Evolutionary conservation across 2,113 vertebrate species (phyloP), one percentile per base, ranked within the genome.

Genomic region (Sialia sialis): DNA sequence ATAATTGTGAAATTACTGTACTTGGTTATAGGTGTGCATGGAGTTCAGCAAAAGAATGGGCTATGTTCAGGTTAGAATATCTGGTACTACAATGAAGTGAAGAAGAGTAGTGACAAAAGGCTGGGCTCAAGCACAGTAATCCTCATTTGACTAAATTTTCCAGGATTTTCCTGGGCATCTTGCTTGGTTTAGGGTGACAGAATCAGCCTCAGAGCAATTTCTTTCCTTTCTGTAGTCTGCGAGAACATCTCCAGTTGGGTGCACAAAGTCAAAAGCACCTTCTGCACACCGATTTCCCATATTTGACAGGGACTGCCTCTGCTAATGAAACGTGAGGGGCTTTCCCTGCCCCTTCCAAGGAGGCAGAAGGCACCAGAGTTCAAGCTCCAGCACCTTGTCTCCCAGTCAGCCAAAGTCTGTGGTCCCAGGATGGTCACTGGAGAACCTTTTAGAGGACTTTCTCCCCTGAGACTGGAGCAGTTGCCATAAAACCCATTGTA

Each of bases 321-420:
- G 76, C 46, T 87, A 79, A 38, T 6, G 1, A 3, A 7, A 48
- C 12, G 1, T 2, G 3, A 54, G 32, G 15, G 8, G 14, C 9
- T 46, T 86, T 39, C 76, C 51, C 58, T 90, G n/a, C 9, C 38
- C 13, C 38, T 59, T 51, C 36, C 68, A 60, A 64, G 44, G 25
- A 74, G 41, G 16, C 32, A 75, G 70, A 81, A 70, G 19, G 52
- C 25, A 62, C 32, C 27, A 67, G 69, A 49, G 2, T 19, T 75
- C 32, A 64, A 63, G 36, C 44, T 87, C n/a, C 39, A 83, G 22
- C 43, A 72, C 12, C 39, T 68, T 84, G 68, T 49, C 13, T 76
- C n/a, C 30, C 34, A 32, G 32, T 55, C 15, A 52, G 16, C 26
- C 43, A 63, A 32, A 77, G 41, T 10, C 7, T 81, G 30, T 26